A percentile compares a stretch with the other conserved stretches of the same genome.
phyloP scores from a whole-genome alignment of 1,140 invertebrate genomes.

The Microvelia longipes region DNA sequence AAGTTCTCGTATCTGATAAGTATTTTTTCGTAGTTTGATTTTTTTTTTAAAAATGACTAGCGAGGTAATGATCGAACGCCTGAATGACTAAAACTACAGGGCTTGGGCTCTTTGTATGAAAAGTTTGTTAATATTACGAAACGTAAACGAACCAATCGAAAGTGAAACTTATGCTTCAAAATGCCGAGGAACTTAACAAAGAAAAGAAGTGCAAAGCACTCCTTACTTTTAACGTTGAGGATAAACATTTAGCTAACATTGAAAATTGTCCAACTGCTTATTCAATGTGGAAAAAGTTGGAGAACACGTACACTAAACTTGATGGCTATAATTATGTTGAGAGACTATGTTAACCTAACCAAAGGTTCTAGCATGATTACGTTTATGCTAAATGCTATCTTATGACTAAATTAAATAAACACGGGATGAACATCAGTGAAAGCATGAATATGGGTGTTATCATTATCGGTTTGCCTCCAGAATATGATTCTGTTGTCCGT shows the following conservation, averaged over 20 bases:
- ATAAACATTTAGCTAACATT: neutral
- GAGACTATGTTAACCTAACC: neutral
- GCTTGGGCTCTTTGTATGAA: neutral
- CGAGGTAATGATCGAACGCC: neutral
- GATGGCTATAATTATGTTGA: neutral
- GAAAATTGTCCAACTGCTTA: neutral
- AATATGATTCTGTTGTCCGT: neutral
- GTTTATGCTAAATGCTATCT: neutral
- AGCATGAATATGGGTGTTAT: neutral
- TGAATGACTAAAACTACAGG: neutral
- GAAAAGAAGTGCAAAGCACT: neutral
- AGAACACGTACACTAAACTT: neutral
- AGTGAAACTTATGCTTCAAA: neutral
- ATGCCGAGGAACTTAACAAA: neutral
- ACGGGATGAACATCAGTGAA: neutral
- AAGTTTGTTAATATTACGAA: neutral
- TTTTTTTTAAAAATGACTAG: too few species aligned
- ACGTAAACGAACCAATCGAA: neutral
- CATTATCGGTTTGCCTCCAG: neutral
- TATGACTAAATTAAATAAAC: neutral
- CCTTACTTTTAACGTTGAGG: neutral
- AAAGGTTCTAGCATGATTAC: neutral
- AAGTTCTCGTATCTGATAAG: too few species aligned
- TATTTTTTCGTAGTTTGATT: too few species aligned
- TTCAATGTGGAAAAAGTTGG: neutral